A percentile compares a stretch with the other conserved stretches of the same genome.
phyloP scores from a whole-genome alignment of 2,113 vertebrate genomes.

The Bufo bufo region DNA sequence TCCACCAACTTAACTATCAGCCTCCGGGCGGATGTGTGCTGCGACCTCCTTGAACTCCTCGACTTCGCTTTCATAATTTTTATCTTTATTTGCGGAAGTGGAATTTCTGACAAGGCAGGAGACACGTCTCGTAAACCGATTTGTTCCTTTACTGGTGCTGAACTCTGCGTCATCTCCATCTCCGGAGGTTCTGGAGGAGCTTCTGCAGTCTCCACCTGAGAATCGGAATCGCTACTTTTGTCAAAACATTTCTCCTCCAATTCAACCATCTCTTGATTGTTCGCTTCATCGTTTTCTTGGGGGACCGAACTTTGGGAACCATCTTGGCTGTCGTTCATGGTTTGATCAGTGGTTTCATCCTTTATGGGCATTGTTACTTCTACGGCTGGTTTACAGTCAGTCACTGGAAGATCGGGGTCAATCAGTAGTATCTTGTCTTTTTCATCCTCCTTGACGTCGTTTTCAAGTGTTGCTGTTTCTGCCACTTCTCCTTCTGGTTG shows the following conservation, averaged over 20 bases:
- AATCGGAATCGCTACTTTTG: too few species aligned
- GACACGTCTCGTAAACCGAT: not conserved
- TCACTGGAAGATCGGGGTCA: not conserved
- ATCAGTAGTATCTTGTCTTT: not conserved
- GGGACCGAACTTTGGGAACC: not conserved
- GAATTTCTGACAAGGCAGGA: not conserved
- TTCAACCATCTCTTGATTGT: not conserved
- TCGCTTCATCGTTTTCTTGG: not conserved
- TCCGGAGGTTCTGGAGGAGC: not conserved
- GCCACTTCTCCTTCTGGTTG: not conserved
- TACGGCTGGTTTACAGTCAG: not conserved
- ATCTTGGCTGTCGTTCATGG: not conserved
- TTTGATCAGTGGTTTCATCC: constrained; percentile 32
- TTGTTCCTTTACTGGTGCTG: not conserved
- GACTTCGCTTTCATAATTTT: not conserved
- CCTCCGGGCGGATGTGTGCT: constrained; percentile 69
- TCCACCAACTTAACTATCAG: constrained; percentile 71
- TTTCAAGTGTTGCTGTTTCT: not conserved
- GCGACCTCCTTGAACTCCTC: constrained; percentile 64
- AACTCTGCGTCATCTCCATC: too few species aligned
- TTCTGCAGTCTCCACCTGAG: not conserved
- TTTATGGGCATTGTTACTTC: not conserved
- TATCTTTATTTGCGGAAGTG: not conserved
- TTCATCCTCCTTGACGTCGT: not conserved
- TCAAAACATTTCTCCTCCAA: not conserved